phyloP scores from a whole-genome alignment of 2,113 vertebrate genomes.

The Hippocampus barbouri region DNA sequence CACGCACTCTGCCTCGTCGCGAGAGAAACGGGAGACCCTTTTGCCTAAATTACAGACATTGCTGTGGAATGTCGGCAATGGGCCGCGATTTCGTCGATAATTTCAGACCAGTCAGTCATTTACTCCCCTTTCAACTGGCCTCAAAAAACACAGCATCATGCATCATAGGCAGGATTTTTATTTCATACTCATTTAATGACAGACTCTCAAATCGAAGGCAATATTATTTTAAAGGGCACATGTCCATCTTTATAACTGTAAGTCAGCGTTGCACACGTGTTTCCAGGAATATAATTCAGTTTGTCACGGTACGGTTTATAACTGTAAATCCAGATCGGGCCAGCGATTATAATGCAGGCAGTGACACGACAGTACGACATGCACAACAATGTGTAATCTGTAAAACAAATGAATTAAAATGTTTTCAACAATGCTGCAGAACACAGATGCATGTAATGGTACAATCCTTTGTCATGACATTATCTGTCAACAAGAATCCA shows the following conservation, averaged over 20 bases:
- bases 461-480: neutral
- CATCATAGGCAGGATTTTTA: constrained; percentile 15
- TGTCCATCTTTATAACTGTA: constrained; percentile 12
- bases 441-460: no score
- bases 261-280: constrained; percentile 15
- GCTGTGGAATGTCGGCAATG: constrained; percentile 55
- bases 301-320: neutral
- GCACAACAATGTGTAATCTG: neutral
- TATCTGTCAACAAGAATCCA: neutral
- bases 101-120: constrained; percentile 70
- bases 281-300: neutral
- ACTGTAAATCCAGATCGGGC: neutral
- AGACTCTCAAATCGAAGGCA: constrained; percentile 18
- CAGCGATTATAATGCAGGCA: neutral
- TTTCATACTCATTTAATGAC: constrained; percentile 25
- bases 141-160: constrained; percentile 13
- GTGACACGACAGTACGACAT: neutral
- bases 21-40: constrained; percentile 56
- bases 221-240: constrained; percentile 23
- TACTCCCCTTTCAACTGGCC: constrained; percentile 21
- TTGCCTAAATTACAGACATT: constrained; percentile 66
- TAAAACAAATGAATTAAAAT: neutral
- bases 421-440: neutral
- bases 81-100: constrained; percentile 53
- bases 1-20: constrained; percentile 22